These are phyloP conservation scores for Scyliorhinus canicula DNA, from an alignment of 2,797 vertebrate genomes.

Conservation along the genomic window DNA sequence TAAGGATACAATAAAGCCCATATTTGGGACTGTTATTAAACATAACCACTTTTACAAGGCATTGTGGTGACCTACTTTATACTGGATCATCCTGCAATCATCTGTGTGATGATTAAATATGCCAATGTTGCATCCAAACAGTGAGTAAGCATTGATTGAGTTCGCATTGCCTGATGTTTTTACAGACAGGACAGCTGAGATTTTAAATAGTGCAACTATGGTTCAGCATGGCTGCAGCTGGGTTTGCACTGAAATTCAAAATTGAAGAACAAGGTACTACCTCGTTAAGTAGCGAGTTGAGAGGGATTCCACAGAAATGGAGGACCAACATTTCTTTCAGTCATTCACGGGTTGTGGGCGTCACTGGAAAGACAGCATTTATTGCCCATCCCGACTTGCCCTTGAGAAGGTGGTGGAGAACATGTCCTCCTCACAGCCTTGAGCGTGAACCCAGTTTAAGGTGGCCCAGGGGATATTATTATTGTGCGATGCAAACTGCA, in stretches of 20 bases:
- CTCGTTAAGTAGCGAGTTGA: neutral
- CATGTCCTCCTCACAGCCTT: neutral
- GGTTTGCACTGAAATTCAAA: neutral
- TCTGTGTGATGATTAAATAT: neutral
- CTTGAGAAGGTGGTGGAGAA: neutral
- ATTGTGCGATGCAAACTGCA: neutral
- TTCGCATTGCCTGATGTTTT: neutral
- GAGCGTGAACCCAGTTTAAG: neutral
- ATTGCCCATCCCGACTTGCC: neutral
- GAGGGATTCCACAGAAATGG: neutral
- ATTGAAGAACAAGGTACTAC: neutral
- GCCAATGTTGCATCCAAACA: neutral
- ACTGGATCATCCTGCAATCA: neutral
- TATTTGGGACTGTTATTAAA: neutral
- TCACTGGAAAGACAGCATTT: neutral
- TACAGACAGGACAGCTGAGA: neutral
- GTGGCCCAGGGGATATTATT: neutral
- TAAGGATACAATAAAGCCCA: slow-evolving; percentile 23
- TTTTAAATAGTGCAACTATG: neutral
- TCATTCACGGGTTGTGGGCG: neutral
- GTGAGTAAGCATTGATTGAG: neutral
- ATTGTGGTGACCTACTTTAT: neutral
- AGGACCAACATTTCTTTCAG: neutral
- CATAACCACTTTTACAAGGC: neutral
- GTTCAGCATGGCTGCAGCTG: neutral